Evolutionary conservation across 1,140 invertebrate genomes (phyloP), one percentile per base, ranked within the genome.

Genomic region (Argopecten irradians): DNA sequence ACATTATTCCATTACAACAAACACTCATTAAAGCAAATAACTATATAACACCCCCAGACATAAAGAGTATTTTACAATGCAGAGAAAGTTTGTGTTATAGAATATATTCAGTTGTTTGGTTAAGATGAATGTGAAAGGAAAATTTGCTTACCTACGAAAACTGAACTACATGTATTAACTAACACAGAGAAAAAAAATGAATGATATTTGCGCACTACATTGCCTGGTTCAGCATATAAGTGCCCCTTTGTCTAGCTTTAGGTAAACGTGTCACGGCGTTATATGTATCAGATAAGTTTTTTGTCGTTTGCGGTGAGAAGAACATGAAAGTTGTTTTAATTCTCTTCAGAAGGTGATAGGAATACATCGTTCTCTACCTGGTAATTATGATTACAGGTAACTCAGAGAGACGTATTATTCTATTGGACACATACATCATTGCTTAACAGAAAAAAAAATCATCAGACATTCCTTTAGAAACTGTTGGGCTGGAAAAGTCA

Each of bases 251-350:
- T 71, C 22, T n/a, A 71, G 55, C n/a, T 71, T 28, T 19, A 19
- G 43, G 13, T 19, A 46, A 46, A 14, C 43, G 22, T 46, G 43
- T 19, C 43, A 46, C 3, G 22, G 22, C 43, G 14, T 46, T 46
- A 22, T n/a, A n/a, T n/a, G 22, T 11, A 16, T 46, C 43, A 22
- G 13, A 19, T 46, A 13, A 39, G 36, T 39, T 46, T 46, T 71
- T 71, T 71, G n/a, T 71, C 36, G 22, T 28, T 71, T 71, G 8
- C 1, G n/a, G 55, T n/a, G 55, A 28, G 55, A 71, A 71, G 55
- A 71, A 71, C 55, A 71, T 71, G 55, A n/a, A 71, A 71, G 0
- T n/a, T n/a, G 55, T 71, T 71, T 71, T 71, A 71, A 71, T 71
- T 71, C 5, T 71, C 22, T 22, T n/a, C n/a, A 71, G 2, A 0